These are phyloP conservation scores for Percopsis omiscomaycus DNA, from an alignment of 2,797 vertebrate species.

Conservation along the genomic window DNA sequence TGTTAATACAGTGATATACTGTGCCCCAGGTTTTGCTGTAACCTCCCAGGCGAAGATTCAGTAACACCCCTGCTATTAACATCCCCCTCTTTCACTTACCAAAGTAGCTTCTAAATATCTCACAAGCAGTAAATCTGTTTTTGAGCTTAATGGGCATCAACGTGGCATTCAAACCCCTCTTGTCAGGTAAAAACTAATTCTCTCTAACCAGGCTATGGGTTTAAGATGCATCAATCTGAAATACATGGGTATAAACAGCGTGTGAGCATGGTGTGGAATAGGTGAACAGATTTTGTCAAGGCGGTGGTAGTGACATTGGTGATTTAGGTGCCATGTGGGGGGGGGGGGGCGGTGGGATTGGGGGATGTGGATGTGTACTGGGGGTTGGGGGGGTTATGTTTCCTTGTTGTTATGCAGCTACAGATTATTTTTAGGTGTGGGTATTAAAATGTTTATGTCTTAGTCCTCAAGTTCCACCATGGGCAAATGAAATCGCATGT, in stretches of 20 bases:
- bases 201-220: constrained; percentile 42
- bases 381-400: constrained; percentile 48
- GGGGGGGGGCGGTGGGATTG: neutral
- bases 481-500: constrained; percentile 43
- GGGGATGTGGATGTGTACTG: neutral
- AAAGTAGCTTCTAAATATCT: constrained; percentile 65
- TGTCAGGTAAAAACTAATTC: constrained; percentile 58
- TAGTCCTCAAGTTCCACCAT: constrained; percentile 47
- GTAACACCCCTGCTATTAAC: constrained; percentile 51
- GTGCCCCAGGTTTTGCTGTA: constrained; percentile 55
- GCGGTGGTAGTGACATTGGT: too few species aligned
- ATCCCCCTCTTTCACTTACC: constrained; percentile 48
- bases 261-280: neutral
- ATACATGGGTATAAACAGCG: constrained; percentile 41
- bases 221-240: constrained; percentile 45
- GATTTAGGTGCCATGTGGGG: neutral
- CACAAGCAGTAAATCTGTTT: constrained; percentile 67
- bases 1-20: constrained; percentile 38
- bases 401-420: constrained; percentile 57
- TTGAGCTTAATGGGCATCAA: constrained; percentile 61
- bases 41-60: constrained; percentile 44
- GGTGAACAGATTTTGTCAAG: neutral
- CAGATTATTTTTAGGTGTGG: constrained; percentile 64
- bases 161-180: constrained; percentile 48
- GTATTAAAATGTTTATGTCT: constrained; percentile 60